phyloP scores from a whole-genome alignment of 2,113 vertebrate species.

The Nothocercus nigrocapillus region DNA sequence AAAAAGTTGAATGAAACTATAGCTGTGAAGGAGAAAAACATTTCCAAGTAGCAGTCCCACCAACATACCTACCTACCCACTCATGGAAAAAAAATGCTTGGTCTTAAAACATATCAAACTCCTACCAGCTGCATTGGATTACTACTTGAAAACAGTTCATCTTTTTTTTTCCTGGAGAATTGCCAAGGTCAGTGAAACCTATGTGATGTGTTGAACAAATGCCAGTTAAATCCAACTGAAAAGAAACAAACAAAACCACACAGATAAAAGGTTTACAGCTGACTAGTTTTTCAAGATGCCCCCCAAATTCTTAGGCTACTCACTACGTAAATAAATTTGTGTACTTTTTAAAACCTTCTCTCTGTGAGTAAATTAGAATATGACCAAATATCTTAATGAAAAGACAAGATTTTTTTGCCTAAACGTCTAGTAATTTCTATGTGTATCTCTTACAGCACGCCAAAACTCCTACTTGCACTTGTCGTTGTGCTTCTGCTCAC shows the following conservation, averaged over 20 bases:
- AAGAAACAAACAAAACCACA: background rate
- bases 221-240: background rate
- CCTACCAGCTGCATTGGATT: background rate
- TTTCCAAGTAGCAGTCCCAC: background rate
- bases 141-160: background rate
- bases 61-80: background rate
- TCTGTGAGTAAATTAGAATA: background rate
- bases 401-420: background rate
- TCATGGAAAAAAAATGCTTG: background rate
- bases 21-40: background rate
- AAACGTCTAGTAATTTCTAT: background rate
- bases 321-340: background rate
- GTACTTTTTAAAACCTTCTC: background rate
- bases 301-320: background rate
- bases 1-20: background rate
- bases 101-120: background rate
- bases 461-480: background rate
- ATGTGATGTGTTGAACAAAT: background rate
- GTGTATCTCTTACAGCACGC: accelerated
- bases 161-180: background rate
- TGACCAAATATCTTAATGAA: background rate
- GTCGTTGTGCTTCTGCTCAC: background rate
- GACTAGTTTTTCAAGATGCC: background rate
- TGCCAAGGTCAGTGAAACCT: background rate
- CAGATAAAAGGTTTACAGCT: background rate